These are phyloP conservation scores for Haemorhous mexicanus DNA, from an alignment of 2,113 vertebrate genomes.

Conservation along the genomic window DNA sequence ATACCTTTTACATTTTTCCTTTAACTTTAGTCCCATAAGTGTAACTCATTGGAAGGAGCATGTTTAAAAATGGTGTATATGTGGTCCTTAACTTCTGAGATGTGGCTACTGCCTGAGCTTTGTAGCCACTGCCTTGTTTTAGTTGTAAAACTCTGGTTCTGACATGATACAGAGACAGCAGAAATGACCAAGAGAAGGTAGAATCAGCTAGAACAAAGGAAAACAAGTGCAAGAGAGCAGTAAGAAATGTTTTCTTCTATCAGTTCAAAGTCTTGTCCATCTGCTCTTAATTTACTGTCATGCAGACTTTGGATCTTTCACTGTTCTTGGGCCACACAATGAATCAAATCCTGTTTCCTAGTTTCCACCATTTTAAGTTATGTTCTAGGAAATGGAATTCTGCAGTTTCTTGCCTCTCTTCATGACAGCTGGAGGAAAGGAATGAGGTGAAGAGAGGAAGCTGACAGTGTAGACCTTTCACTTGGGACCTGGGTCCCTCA, in stretches of 20 bases:
- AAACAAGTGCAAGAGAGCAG: background rate
- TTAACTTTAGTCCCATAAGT: background rate
- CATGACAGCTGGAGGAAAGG: background rate
- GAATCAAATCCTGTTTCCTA: slow-evolving; percentile 31
- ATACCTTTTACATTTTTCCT: background rate
- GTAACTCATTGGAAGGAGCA: background rate
- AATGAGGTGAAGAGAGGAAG: background rate
- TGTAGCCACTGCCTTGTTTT: background rate
- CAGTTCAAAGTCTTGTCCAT: slow-evolving; percentile 9
- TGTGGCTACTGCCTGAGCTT: background rate
- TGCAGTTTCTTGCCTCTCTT: background rate
- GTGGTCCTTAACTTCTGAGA: background rate
- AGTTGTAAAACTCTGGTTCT: background rate
- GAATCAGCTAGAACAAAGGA: background rate
- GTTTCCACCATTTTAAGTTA: slow-evolving; percentile 25
- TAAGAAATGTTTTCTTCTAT: background rate
- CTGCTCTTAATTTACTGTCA: background rate
- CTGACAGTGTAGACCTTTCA: background rate
- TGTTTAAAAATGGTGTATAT: background rate
- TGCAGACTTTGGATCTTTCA: background rate
- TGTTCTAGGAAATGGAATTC: background rate
- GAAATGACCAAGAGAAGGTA: background rate
- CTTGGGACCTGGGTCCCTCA: background rate
- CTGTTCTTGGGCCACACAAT: background rate
- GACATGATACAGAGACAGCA: background rate